These are phyloP conservation scores for Desmophyllum pertusum DNA, from an alignment of 92 coral and sea anemone genomes.

Conservation along the genomic window DNA sequence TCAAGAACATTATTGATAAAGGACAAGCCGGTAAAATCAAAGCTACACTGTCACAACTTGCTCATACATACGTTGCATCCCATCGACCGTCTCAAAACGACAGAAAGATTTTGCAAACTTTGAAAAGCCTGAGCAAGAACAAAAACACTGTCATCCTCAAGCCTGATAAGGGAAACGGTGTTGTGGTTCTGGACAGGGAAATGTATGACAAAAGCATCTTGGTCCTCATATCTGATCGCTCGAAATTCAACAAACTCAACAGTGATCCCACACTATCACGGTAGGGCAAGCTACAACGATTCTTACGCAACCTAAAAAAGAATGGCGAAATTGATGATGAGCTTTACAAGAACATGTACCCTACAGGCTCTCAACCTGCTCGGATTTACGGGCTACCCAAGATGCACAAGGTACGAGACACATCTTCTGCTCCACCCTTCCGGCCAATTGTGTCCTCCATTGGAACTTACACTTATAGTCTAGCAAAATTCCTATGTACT, in stretches of 20 bases:
- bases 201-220: slow-evolving; percentile 1
- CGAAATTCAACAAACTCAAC: neutral
- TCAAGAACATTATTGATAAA: slow-evolving; percentile 1
- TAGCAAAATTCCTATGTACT: no score
- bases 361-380: slow-evolving; percentile 21
- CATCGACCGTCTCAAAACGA: slow-evolving; percentile 14
- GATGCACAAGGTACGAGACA: neutral
- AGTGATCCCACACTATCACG: slow-evolving; percentile 17
- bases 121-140: slow-evolving; percentile 14
- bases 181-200: slow-evolving; percentile 15
- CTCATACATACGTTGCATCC: neutral
- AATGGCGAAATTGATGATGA: slow-evolving; percentile 8
- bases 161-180: slow-evolving; percentile 23
- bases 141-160: slow-evolving; percentile 27
- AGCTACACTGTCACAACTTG: slow-evolving; percentile 10
- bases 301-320: slow-evolving; percentile 15
- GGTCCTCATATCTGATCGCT: neutral
- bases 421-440: neutral
- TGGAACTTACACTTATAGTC: no score
- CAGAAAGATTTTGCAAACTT: neutral
- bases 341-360: slow-evolving; percentile 16
- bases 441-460: no score
- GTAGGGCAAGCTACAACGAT: slow-evolving; percentile 21
- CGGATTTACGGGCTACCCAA: slow-evolving; percentile 22
- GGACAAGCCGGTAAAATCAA: neutral